These are phyloP conservation scores for Chloebia gouldiae DNA, from an alignment of 2,113 vertebrate species.

Conservation along the genomic window DNA sequence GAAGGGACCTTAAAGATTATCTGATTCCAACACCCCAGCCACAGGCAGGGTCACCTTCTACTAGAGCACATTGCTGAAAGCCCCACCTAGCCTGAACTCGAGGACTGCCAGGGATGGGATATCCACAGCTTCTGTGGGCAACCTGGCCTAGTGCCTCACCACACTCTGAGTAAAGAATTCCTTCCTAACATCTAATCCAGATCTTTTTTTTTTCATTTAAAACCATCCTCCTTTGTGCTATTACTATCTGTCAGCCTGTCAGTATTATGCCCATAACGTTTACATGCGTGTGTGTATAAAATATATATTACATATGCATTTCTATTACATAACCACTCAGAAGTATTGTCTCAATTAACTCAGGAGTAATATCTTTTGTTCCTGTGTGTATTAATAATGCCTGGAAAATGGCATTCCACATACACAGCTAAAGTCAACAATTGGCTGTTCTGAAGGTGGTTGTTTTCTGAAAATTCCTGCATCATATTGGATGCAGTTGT, in stretches of 20 bases:
- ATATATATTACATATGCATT: not conserved
- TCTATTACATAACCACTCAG: not conserved
- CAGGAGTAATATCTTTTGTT: not conserved
- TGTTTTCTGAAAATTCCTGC: not conserved
- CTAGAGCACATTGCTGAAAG: not conserved
- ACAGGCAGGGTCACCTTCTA: not conserved
- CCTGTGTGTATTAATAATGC: not conserved
- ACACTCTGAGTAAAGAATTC: not conserved
- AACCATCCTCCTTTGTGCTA: not conserved
- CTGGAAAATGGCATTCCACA: not conserved
- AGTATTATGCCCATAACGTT: not conserved
- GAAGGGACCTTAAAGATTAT: not conserved
- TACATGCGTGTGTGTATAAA: not conserved
- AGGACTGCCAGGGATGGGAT: too few species aligned
- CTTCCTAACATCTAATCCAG: not conserved
- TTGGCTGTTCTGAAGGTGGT: not conserved
- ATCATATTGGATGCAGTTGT: accelerated
- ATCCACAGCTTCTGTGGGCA: not conserved
- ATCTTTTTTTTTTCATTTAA: not conserved
- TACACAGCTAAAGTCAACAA: not conserved
- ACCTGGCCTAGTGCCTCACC: not conserved
- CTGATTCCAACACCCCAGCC: not conserved
- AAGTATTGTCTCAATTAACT: not conserved
- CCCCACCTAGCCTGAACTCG: not conserved
- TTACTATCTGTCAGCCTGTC: not conserved